Conservation (phyloP, 1,140 invertebrate species). For the Neodiprion lecontei region DNA sequence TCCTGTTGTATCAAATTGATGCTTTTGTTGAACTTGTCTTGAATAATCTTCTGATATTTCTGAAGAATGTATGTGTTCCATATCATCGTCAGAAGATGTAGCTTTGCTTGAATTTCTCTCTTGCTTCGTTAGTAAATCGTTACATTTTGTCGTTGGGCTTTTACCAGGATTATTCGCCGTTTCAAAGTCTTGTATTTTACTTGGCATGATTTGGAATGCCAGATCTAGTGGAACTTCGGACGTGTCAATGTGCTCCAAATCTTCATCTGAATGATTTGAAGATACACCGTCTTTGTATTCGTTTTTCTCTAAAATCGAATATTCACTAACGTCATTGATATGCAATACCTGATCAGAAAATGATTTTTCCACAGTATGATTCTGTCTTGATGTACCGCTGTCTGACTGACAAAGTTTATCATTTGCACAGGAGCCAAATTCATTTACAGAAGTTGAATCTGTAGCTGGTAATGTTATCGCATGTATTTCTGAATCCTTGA, state of each 20-base stretch:
- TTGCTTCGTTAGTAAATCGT: neutral
- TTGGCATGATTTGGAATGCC: neutral
- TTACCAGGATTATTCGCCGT: neutral
- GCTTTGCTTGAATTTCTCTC: slow-evolving; percentile 50
- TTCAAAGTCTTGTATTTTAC: neutral
- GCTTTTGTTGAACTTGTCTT: neutral
- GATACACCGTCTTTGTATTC: slow-evolving; percentile 9
- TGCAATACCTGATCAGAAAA: slow-evolving; percentile 18
- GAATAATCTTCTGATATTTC: slow-evolving; percentile 35
- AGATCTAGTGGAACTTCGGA: slow-evolving; percentile 30
- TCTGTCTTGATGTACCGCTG: neutral
- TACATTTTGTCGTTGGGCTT: neutral
- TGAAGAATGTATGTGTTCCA: slow-evolving; percentile 50
- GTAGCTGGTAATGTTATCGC: neutral
- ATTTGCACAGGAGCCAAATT: neutral
- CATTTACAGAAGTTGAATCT: neutral
- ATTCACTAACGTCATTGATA: slow-evolving; percentile 46
- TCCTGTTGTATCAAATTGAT: neutral
- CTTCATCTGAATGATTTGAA: slow-evolving; percentile 49
- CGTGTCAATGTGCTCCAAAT: slow-evolving; percentile 50
- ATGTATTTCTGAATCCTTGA: slow-evolving; percentile 3
- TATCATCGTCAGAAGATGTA: slow-evolving; percentile 54
- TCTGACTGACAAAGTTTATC: neutral
- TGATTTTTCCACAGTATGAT: neutral
- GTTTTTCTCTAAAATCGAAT: slow-evolving; percentile 41